Evolutionary conservation across 2,888 invertebrate species (phyloP), one percentile per base, ranked within the genome.

Genomic region (Limnephilus rhombicus): DNA sequence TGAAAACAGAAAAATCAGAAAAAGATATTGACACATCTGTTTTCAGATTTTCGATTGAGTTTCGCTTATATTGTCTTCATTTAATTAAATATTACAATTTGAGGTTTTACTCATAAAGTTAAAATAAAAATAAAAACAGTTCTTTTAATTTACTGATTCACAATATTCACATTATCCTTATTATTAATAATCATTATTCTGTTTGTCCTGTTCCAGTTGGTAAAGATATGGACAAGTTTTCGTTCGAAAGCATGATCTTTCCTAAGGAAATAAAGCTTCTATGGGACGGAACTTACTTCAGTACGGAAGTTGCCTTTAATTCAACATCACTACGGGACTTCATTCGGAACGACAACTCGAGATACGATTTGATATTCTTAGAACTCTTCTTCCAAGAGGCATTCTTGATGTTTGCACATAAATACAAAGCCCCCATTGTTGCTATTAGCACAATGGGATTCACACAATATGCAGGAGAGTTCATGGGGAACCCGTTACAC

Each of bases 251-350:
- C 68, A 92, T 93, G 92, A 68, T 92, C 9, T 93, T 91, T 81
- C 82, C 89, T 37, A 93, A 93, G 80, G 93, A 93, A 12, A 94
- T 95, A n/a, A 95, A 95, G 92, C 94, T 95, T 18, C 95, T 96
- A 91, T 94, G 95, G 89, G 95, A 95, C 93, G 95, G 95, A 86
- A 95, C 95, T 18, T 94, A 95, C 34, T 94, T 94, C 90, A 93
- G 93, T 80, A 92, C 93, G 2, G 92, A 94, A 86, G 93, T 94
- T 24, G 93, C 94, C 2, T 91, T 93, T 80, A 93, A 94, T 53
- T 92, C 92, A 37, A 90, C 94, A 18, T 93, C 92, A 80, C 85
- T 94, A 15, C 93, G 92, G 83, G 85, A 93, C 15, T 94, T 94
- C 90, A 93, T 94, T 41, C 88, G 92, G n/a, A 93, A 93, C 13